These are phyloP conservation scores for Neuroterus valhalla DNA, from an alignment of 1,140 invertebrate genomes.

Conservation along the genomic window DNA sequence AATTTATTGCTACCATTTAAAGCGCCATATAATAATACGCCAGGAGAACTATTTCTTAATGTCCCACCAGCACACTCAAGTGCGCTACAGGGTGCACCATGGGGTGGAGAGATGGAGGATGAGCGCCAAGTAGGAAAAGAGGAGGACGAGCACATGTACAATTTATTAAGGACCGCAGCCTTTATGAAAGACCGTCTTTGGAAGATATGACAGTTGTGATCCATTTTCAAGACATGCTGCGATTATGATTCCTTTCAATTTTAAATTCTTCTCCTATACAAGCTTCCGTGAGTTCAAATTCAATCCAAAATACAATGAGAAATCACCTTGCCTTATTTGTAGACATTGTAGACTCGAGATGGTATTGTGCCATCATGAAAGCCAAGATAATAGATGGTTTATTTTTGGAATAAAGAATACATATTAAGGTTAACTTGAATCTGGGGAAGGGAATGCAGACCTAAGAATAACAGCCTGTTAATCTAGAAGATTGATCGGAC, in stretches of 20 bases:
- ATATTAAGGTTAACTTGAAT: too few species aligned
- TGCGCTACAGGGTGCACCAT: constrained; percentile 24
- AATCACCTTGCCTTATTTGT: constrained; percentile 11
- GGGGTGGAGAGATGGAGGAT: constrained; percentile 13
- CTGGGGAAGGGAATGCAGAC: too few species aligned
- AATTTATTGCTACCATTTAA: constrained; percentile 72
- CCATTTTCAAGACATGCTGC: constrained; percentile 23
- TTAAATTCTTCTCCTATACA: background rate
- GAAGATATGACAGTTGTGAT: constrained; percentile 25
- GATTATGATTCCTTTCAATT: constrained; percentile 26
- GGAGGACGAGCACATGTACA: constrained; percentile 5
- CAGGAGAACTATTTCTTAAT: constrained; percentile 67
- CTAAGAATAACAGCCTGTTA: background rate
- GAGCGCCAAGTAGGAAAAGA: background rate
- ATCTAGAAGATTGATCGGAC: background rate
- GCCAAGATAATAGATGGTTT: too few species aligned
- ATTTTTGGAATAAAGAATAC: too few species aligned
- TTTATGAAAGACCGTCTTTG: constrained; percentile 30
- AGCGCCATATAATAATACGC: constrained; percentile 70
- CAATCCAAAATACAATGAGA: constrained; percentile 12
- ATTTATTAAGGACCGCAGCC: constrained; percentile 19
- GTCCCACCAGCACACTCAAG: constrained; percentile 52
- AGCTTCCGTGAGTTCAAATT: constrained; percentile 19
- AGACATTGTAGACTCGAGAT: background rate
- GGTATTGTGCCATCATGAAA: background rate